Base-by-base conservation (phyloP, 2,888 invertebrate species). In the Apamea crenata region DNA sequence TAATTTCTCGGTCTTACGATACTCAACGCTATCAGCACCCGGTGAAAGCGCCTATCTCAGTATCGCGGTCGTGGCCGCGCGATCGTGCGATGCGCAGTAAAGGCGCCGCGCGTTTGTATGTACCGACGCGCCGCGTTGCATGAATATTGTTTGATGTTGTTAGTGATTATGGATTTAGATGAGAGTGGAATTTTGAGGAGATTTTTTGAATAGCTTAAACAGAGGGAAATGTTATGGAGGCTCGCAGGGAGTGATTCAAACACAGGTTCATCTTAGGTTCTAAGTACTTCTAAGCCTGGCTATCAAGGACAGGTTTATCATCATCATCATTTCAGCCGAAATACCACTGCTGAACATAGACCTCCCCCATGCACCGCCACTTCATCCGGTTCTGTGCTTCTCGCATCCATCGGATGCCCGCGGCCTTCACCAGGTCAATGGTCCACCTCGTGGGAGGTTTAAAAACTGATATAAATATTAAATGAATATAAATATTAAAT, bases 21-120 rank as follows among this genome's bases (percentile, higher is more conserved):
- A 44, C 70, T 21, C 74, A 72, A 29, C 76, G 67, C 72, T 84
- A 89, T 89, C 89, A 84, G 92, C 93, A 91, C 93, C 93, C 92
- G 93, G 91, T 89, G 92, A 93, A 93, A 93, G 90, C 89, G 78
- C 73, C 76, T 89, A 89, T 88, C 88, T 78, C 72, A 72, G 81
- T 90, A 92, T 91, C 93, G 87, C 87, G 32, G 91, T 92, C 93
- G 94, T 94, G 93, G 87, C 91, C 90, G 92, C 89, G 90, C 90
- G 93, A 93, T 93, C 90, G 91, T 80, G 89, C 92, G 94, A 93
- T 93, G 91, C 91, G 89, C 91, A 82, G 88, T 91, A 95, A 95
- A 95, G 93, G 89, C 87, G 90, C 95, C 95, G 95, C 93, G 85
- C 90, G 87, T 93, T 94, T 94, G 94, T 93, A 87, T 79, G 78